These are phyloP conservation scores for Channallabes apus DNA, from an alignment of 2,797 vertebrate species.

Conservation along the genomic window DNA sequence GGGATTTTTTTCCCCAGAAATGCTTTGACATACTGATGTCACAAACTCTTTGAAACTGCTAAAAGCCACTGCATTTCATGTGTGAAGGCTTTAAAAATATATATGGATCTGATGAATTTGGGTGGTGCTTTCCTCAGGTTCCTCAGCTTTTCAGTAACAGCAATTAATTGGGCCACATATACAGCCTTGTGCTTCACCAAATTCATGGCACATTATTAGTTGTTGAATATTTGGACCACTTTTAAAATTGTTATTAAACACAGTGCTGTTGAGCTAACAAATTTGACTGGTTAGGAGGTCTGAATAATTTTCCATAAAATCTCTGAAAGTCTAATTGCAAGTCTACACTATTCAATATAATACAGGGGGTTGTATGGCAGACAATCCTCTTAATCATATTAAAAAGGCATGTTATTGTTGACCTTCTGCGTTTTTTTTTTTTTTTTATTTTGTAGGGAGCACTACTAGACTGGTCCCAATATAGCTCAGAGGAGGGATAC, in stretches of 20 bases:
- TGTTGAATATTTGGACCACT: neutral
- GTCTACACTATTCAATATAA: neutral
- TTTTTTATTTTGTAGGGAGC: neutral
- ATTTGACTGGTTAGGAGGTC: neutral
- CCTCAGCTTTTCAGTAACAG: neutral
- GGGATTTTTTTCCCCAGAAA: neutral
- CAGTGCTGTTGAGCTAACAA: neutral
- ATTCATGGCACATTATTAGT: neutral
- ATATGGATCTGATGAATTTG: slow-evolving; percentile 39
- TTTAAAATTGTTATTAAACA: neutral
- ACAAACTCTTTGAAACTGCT: neutral
- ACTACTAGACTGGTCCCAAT: too few relatives aligned
- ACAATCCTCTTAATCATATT: neutral
- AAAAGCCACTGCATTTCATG: neutral
- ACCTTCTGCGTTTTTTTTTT: neutral
- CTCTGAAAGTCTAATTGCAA: neutral
- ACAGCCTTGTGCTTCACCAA: neutral
- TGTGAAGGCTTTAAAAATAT: slow-evolving; percentile 27
- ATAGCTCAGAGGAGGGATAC: too few relatives aligned
- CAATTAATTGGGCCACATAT: neutral
- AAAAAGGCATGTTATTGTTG: neutral
- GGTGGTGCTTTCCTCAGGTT: slow-evolving; percentile 35
- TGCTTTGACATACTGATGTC: neutral
- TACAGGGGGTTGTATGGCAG: neutral
- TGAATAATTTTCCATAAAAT: neutral